These are phyloP conservation scores for Eupithecia inturbata DNA, from an alignment of 2,888 invertebrate species.

Conservation along the genomic window DNA sequence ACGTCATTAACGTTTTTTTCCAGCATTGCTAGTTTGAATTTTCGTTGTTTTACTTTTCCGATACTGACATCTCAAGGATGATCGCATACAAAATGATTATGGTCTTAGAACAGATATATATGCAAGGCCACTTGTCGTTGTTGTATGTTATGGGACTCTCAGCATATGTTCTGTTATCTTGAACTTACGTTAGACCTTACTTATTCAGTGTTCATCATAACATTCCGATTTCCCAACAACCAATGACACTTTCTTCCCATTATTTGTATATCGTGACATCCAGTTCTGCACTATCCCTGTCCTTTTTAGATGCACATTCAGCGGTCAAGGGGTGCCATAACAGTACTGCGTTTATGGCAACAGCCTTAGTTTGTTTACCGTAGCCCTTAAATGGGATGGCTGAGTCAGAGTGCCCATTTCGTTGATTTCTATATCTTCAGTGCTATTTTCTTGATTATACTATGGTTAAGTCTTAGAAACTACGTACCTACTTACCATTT, in stretches of 20 bases:
- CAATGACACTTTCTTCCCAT: slow-evolving; percentile 7
- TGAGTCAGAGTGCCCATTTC: slow-evolving; percentile 42
- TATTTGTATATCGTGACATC: slow-evolving; percentile 6
- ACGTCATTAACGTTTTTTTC: background rate
- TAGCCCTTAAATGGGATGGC: slow-evolving; percentile 44
- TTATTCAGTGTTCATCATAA: background rate
- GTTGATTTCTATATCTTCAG: slow-evolving; percentile 31
- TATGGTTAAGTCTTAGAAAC: background rate
- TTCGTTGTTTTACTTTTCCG: background rate
- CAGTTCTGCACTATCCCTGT: slow-evolving; percentile 25
- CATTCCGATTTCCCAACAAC: background rate
- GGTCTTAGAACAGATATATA: background rate
- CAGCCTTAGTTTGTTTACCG: slow-evolving; percentile 48
- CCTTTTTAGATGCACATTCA: slow-evolving; percentile 51
- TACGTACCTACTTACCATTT: background rate
- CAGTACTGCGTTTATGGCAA: slow-evolving; percentile 58
- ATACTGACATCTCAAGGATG: background rate
- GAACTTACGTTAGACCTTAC: background rate
- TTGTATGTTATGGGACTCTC: background rate
- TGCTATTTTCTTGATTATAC: background rate
- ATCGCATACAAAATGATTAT: background rate
- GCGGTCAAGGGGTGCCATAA: slow-evolving; percentile 62
- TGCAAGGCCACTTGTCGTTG: background rate
- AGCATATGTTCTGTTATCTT: background rate
- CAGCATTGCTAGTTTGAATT: background rate